Conservation (phyloP, 2,797 vertebrate species). For the Zenarchopterus dispar region DNA sequence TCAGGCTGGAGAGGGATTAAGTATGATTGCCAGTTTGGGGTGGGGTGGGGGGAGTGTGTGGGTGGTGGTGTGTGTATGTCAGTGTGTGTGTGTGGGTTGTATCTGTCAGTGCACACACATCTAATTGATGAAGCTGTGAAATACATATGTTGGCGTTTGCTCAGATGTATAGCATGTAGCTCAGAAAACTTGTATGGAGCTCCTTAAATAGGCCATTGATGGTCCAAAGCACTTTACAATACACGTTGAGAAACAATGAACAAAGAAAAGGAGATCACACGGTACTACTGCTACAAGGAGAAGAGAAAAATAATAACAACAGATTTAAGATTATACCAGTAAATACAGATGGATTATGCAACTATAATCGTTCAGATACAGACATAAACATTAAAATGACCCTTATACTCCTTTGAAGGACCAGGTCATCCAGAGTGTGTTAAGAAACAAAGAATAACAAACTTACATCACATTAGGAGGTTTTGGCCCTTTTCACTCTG, state of each 20-base stretch:
- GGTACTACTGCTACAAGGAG: not conserved
- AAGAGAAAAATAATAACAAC: not conserved
- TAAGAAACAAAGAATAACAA: too few relatives aligned
- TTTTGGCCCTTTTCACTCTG: too few relatives aligned
- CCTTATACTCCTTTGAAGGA: too few relatives aligned
- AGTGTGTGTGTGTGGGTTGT: constrained; percentile 2
- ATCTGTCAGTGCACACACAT: constrained; percentile 1
- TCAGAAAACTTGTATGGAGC: too few relatives aligned
- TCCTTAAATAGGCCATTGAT: too few relatives aligned
- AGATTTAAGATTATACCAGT: constrained; percentile 9
- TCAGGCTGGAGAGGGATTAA: constrained; percentile 81
- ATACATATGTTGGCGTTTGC: constrained; percentile 26
- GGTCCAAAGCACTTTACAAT: too few relatives aligned
- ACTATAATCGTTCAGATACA: not conserved
- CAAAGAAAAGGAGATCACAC: not conserved
- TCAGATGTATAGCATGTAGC: constrained; percentile 4
- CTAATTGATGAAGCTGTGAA: constrained; percentile 38
- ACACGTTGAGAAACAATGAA: not conserved
- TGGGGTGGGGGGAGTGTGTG: constrained; percentile 19
- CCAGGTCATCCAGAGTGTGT: too few relatives aligned
- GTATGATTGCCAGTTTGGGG: constrained; percentile 80
- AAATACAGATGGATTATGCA: constrained; percentile 8
- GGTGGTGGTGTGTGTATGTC: not conserved
- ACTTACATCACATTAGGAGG: too few relatives aligned
- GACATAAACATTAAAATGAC: too few relatives aligned